A percentile compares a stretch with the other conserved stretches of the same genome.
phyloP scores from a whole-genome alignment of 2,797 vertebrate genomes.

The Lophotriccus pileatus region DNA sequence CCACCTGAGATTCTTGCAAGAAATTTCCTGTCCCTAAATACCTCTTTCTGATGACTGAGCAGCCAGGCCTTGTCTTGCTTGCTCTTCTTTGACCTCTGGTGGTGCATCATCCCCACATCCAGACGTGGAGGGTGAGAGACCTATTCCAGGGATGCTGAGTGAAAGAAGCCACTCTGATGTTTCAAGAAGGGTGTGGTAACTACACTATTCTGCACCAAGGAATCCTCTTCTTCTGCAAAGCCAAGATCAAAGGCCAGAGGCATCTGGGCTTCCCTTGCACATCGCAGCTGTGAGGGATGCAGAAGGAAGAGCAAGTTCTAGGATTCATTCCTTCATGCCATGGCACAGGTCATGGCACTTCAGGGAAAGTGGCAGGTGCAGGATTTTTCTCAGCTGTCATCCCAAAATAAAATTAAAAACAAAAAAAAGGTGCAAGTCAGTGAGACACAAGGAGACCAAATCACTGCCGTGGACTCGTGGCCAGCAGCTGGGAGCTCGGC shows the following conservation, averaged over 20 bases:
- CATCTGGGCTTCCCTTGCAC: fast-evolving
- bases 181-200: neutral
- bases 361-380: neutral
- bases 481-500: neutral
- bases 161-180: neutral
- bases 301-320: neutral
- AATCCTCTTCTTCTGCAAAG: neutral
- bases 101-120: neutral
- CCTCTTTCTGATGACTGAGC: neutral
- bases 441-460: neutral
- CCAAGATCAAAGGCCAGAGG: neutral
- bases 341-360: neutral
- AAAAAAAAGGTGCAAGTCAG: neutral
- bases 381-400: neutral
- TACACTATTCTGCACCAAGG: neutral
- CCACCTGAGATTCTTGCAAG: neutral
- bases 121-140: neutral
- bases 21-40: neutral
- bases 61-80: neutral
- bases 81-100: neutral
- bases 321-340: neutral
- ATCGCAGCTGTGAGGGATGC: neutral
- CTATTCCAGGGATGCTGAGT: neutral
- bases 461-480: fast-evolving
- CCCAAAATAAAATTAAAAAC: neutral